phyloP scores from a whole-genome alignment of 2,113 vertebrate species.

The Microcebus ravelobensis region DNA sequence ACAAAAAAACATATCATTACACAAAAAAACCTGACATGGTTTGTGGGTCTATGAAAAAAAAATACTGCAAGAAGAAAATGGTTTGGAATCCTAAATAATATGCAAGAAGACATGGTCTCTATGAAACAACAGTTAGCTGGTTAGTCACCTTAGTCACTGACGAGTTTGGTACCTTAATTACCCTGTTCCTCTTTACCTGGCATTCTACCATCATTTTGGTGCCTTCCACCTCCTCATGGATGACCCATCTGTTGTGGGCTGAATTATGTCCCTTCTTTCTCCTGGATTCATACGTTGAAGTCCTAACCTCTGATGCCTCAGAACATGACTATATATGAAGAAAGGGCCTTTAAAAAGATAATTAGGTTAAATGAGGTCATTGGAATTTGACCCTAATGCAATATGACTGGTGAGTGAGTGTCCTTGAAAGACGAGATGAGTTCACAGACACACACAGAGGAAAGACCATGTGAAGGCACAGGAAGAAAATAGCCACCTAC shows the following conservation, averaged over 20 bases:
- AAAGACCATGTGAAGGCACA: not conserved
- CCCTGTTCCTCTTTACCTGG: not conserved
- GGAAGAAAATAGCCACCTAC: not conserved
- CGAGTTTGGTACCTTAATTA: not conserved
- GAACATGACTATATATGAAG: not conserved
- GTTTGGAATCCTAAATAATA: conserved; percentile 6
- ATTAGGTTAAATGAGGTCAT: not conserved
- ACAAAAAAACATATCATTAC: not conserved
- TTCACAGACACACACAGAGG: not conserved
- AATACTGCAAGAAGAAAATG: not conserved
- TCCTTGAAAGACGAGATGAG: not conserved
- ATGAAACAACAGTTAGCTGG: not conserved
- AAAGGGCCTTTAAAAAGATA: not conserved
- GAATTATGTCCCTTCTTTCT: not conserved
- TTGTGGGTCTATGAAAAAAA: conserved; percentile 9
- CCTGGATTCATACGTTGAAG: not conserved
- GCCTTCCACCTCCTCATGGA: not conserved
- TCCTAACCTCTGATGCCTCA: not conserved
- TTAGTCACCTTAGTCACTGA: not conserved
- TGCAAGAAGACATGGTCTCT: not conserved
- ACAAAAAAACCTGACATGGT: not conserved
- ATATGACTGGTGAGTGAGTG: not conserved
- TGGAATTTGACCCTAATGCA: not conserved
- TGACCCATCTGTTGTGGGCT: not conserved
- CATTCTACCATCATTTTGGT: not conserved